Base-by-base conservation (phyloP, 1,140 invertebrate genomes). In the Sinella curviseta region DNA sequence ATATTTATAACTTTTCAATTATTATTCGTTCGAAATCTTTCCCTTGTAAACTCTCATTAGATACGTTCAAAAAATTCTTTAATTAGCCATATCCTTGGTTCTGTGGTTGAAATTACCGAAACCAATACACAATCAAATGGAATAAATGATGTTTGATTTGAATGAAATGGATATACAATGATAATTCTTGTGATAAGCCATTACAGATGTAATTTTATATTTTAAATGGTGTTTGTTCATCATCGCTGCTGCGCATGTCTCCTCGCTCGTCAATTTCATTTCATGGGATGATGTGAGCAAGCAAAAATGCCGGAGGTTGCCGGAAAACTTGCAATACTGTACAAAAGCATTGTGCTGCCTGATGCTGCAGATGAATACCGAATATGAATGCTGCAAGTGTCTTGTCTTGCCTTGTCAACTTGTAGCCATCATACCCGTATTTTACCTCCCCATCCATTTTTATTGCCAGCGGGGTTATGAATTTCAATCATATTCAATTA, bases 401-500 rank as follows among this genome's bases (percentile, higher is more conserved):
- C n/a, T n/a, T n/a, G 57, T 26, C 24, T 60, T 60, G 57, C 24
- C 57, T 60, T 60, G 57, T 60, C 57, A 60, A 14, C 57, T 60
- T 26, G n/a, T n/a, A n/a, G n/a, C n/a, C n/a, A n/a, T n/a, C n/a
- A n/a, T 3, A 60, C 24, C 14, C 4, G 12, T 60, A 60, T 60
- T 60, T 60, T 60, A 26, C 24, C 4, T 48, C 39, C 39, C 39
- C 39, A 8, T 48, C 17, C 39, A 3, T 60, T 60, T 60, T 60
- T 12, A 60, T 60, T 60, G 57, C 57, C 24, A 48, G 57, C 24
- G 57, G 57, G 57, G 24, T 16, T 60, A 60, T 60, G 57, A 60
- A 60, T 60, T 48, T 60, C 57, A 60, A 60, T 60, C 57, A 60
- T 17, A 14, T 60, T 60, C 57, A 60, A 60, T 60, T 60, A 60